Base-by-base conservation (phyloP, 2,888 invertebrate species). In the Tridacna gigas region DNA sequence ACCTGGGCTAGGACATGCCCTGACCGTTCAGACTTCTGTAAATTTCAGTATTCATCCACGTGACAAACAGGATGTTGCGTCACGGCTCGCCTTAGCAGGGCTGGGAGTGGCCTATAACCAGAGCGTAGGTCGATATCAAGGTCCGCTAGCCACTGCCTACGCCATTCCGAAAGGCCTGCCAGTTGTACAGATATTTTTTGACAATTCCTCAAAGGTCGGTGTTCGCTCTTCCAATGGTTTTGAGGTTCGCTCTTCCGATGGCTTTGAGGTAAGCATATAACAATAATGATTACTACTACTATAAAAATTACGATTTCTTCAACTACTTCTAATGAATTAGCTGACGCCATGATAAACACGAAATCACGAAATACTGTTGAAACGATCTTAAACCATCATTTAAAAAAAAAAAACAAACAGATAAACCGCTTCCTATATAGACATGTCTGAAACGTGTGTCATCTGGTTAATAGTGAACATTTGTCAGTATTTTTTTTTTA, bases 41-140 rank as follows among this genome's bases (percentile, higher is more conserved):
- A 5, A 22, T 65, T 76, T 60, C 82, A 91, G 91, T 78, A 86
- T 92, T 11, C 93, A 93, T 80, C 93, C 93, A 71, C 80, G 92
- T 47, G 89, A 92, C 82, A 93, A 94, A 84, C 88, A 90, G 75
- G 91, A 91, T 79, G 90, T 93, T 28, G 92, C 91, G 13, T 80
- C 86, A 9, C 84, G 94, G 9, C 86, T 94, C 56, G 83, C 89
- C 28, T 74, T 91, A 37, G 90, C 92, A 0, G 90, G 90, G 15
- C 79, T 92, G 7, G 66, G 89, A 18, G 89, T 93, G 20, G 93
- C 91, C 20, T 93, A 93, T 80, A 88, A 89, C 60, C 80, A 76
- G 77, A 84, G 66, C 51, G 82, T 78, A 18, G 86, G 89, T 11
- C 79, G 79, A 22, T 92, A 83, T 84, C 91, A 91, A 79, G 93